Percentiles rank a stretch among this genome's conserved stretches.
Conservation (phyloP, 2,888 invertebrate genomes). For the Tetramorium bicarinatum region DNA sequence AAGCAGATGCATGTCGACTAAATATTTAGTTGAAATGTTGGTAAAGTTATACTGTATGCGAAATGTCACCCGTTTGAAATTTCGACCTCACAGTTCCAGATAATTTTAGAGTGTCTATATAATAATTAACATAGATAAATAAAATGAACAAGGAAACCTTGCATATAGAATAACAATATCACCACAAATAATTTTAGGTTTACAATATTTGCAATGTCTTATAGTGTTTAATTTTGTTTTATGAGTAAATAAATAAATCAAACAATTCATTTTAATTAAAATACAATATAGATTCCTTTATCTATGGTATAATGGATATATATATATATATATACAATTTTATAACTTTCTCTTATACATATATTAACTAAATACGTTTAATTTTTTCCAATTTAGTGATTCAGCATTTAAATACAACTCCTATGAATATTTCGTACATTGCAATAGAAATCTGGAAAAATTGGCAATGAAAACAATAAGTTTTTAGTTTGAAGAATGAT, state of each 20-base stretch:
- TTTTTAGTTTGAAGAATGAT: background rate
- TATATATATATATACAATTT: no score
- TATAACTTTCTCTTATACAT: background rate
- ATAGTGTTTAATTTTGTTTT: background rate
- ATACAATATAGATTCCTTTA: background rate
- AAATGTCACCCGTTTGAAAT: constrained; percentile 27
- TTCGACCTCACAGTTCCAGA: background rate
- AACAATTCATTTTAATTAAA: background rate
- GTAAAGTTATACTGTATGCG: constrained; percentile 23
- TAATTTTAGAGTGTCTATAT: constrained; percentile 8
- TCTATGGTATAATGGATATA: no score
- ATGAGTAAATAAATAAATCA: background rate
- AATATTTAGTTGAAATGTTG: constrained; percentile 46
- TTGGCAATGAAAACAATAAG: background rate
- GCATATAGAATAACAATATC: background rate
- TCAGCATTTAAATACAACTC: background rate
- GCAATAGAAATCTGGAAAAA: background rate
- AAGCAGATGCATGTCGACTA: constrained; percentile 44
- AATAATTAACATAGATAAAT: background rate
- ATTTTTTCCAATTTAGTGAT: background rate
- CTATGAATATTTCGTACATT: background rate
- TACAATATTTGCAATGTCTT: background rate
- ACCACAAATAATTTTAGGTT: background rate
- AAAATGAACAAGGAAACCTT: background rate
- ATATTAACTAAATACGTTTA: background rate